Base-by-base conservation (phyloP, 2,113 vertebrate genomes). In the Arothron firmamentum region DNA sequence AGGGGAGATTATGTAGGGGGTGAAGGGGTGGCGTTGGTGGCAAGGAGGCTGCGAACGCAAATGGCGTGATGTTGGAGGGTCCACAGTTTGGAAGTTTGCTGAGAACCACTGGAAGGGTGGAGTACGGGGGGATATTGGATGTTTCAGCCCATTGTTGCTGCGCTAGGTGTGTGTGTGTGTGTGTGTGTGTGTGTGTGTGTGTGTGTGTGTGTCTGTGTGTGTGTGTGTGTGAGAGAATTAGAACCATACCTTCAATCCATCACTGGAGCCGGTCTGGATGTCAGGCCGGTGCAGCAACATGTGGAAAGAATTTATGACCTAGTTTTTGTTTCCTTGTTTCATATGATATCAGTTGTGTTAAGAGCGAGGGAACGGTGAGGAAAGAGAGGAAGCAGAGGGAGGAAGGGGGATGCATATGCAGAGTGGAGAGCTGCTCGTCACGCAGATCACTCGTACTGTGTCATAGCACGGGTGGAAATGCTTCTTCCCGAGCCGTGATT, bases 261-360 rank as follows among this genome's bases (percentile, higher is more conserved):
- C 87, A 87, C 70, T 70, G 77, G 75, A 74, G 72, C 74, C 48
- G 61, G 73, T 72, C 86, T 86, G 85, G 80, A 79, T 64, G 75
- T 86, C 77, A 72, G 72, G 59, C 81, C 75, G 54, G 52, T 56
- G 72, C 78, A 72, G 65, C 81, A 87, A 92, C 90, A 92, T 92
- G 87, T 91, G 90, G 90, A 92, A 92, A 86, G 85, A 90, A 90
- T 92, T 89, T 89, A 85, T 90, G 90, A 90, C 90, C 90, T 86
- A 89, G 69, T 90, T 90, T 91, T 90, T 85, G 88, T 90, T 91
- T 92, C 88, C 88, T 79, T 77, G 74, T 90, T 88, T 87, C 82
- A 88, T 78, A 81, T 51, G 64, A 85, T 84, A 77, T 81, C 67
- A 74, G 75, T 48, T 21, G 56, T 62, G 71, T 67, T 47, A 55